phyloP scores from a whole-genome alignment of 2,113 vertebrate genomes.

The Solea senegalensis region DNA sequence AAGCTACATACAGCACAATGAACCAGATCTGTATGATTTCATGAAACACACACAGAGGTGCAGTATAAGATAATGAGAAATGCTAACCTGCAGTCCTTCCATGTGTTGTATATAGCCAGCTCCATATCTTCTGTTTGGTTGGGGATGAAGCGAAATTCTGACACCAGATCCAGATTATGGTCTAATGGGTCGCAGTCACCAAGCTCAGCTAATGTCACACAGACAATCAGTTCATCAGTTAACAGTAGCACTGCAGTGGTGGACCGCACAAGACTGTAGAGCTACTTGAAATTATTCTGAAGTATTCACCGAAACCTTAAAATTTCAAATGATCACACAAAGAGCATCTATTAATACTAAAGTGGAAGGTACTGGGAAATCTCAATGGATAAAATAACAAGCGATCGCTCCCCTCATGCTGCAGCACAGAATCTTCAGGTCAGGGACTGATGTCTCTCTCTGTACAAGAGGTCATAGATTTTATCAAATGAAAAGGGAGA shows the following conservation, averaged over 20 bases:
- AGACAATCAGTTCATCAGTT: neutral
- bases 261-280: neutral
- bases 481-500: neutral
- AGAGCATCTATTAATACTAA: neutral
- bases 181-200: constrained; percentile 94
- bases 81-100: constrained; percentile 95
- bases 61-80: neutral
- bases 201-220: constrained; percentile 87
- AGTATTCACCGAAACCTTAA: neutral
- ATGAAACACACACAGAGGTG: neutral
- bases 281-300: neutral
- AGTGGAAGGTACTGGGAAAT: neutral
- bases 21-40: neutral
- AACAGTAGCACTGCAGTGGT: neutral
- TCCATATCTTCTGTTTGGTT: constrained; percentile 95
- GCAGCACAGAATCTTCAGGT: neutral
- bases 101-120: constrained; percentile 89
- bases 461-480: constrained; percentile 7
- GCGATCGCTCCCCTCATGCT: neutral
- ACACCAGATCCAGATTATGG: constrained; percentile 90
- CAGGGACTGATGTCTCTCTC: neutral
- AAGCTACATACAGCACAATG: neutral
- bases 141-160: constrained; percentile 95
- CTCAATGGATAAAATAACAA: neutral
- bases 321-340: neutral